Base-by-base conservation (phyloP, 2,888 invertebrate species). In the Capitulum mitella region DNA sequence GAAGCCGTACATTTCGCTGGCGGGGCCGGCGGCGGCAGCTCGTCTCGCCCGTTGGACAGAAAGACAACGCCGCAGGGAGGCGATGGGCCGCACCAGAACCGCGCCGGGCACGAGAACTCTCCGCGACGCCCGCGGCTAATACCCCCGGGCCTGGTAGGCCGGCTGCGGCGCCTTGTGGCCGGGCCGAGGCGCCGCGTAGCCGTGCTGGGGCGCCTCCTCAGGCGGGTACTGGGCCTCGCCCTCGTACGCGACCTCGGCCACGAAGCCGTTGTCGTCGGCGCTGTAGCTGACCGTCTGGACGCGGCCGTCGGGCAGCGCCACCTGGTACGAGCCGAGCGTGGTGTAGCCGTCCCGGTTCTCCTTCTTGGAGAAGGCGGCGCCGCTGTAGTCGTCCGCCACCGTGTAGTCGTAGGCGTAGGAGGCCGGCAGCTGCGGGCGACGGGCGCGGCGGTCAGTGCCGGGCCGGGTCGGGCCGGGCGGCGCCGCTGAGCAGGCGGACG, bases 191-290 rank as follows among this genome's bases (percentile, higher is more conserved):
- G n/a, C n/a, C n/a, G n/a, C n/a, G n/a, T n/a, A n/a, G n/a, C n/a
- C 43, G 43, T 12, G 10, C 43, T 77, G 37, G 29, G 37, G 32
- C 74, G 37, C 80, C 19, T 81, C 29, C 29, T 29, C 58, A n/a
- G 58, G 22, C n/a, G 70, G 81, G 78, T 81, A 80, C 48, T 79
- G 80, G 0, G 82, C 80, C 70, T 82, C 81, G 5, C 82, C 82
- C n/a, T 81, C 78, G 79, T 81, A 82, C 37, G 61, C 80, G 19
- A 82, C 82, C 48, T 81, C 79, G 51, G 82, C 82, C 58, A 79
- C 70, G 79, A 78, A 82, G 43, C 82, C 82, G 54, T 76, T 61
- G 76, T 80, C 76, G 78, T 74, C 80, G 51, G 75, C 80, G 43
- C n/a, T 77, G 78, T 80, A 80, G 79, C 75, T 29, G 34, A 80